Conservation (phyloP, 2,888 invertebrate genomes). For the Dolichomitus sp. region DNA sequence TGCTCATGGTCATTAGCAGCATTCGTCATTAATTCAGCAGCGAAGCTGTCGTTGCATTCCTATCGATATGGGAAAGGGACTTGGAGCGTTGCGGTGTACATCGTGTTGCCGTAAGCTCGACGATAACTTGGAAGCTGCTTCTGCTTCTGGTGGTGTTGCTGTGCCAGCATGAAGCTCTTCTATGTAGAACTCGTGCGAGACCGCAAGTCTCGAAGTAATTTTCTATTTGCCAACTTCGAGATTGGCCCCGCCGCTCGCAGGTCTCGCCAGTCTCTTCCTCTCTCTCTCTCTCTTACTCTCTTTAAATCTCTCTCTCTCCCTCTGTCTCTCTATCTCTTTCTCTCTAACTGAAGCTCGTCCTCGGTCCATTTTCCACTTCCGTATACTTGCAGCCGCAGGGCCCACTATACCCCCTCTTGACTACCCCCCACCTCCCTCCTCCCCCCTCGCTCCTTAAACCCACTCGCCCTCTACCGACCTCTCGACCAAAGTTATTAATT, state of each 20-base stretch:
- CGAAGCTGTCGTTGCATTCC: slow-evolving; percentile 16
- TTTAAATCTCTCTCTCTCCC: background rate
- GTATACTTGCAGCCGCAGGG: slow-evolving; percentile 37
- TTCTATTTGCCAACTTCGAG: slow-evolving; percentile 65
- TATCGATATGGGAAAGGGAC: slow-evolving; percentile 40
- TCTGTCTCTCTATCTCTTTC: slow-evolving; percentile 8
- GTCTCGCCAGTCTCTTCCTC: slow-evolving; percentile 3
- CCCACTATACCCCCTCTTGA: background rate
- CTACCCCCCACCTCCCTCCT: background rate
- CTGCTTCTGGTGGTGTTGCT: background rate
- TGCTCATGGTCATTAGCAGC: slow-evolving; percentile 58
- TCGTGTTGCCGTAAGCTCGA: slow-evolving; percentile 19
- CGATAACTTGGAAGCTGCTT: slow-evolving; percentile 21
- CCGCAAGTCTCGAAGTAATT: slow-evolving; percentile 60
- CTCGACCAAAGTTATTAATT: slow-evolving; percentile 52
- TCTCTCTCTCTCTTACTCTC: slow-evolving; percentile 27
- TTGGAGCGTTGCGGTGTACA: slow-evolving; percentile 7
- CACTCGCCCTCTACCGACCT: background rate
- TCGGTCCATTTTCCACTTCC: slow-evolving; percentile 50
- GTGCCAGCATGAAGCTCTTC: slow-evolving; percentile 10
- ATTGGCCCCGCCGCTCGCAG: slow-evolving; percentile 42
- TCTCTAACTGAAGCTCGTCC: slow-evolving; percentile 29
- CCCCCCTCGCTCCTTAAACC: background rate
- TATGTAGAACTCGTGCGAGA: slow-evolving; percentile 1
- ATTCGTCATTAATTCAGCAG: slow-evolving; percentile 63